Conservation (phyloP, 2,888 invertebrate species). For the Xanthorhoe designata region DNA sequence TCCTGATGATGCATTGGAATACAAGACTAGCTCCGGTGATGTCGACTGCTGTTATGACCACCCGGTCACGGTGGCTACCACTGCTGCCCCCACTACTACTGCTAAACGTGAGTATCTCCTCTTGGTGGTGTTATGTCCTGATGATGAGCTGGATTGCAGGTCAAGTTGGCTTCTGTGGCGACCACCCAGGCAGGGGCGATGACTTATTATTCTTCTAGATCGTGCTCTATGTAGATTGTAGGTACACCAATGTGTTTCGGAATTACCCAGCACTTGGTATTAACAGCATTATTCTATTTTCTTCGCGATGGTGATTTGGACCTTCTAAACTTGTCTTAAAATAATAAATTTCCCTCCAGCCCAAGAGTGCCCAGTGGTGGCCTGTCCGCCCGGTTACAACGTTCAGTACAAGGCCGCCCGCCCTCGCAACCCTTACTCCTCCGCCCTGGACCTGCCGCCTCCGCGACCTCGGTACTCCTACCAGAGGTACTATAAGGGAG, state of each 20-base stretch:
- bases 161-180: too few relatives aligned
- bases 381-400: constrained; percentile 88
- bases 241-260: too few relatives aligned
- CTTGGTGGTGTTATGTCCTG: too few relatives aligned
- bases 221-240: too few relatives aligned
- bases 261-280: too few relatives aligned
- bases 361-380: constrained; percentile 77
- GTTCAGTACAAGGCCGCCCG: constrained; percentile 72
- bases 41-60: constrained; percentile 54
- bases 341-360: constrained; percentile 51
- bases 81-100: constrained; percentile 41
- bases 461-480: constrained; percentile 71
- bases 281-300: too few relatives aligned
- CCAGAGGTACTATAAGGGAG: constrained; percentile 65
- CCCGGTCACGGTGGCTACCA: constrained; percentile 52
- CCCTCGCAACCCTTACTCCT: constrained; percentile 87
- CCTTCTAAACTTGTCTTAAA: too few relatives aligned
- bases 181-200: neutral
- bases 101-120: constrained; percentile 61
- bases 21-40: constrained; percentile 62
- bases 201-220: too few relatives aligned
- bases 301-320: too few relatives aligned
- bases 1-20: constrained; percentile 92
- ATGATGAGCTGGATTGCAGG: neutral
- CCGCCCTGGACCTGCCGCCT: constrained; percentile 85